Conservation (phyloP, 2,888 invertebrate species). For the Trachelus stipa region DNA sequence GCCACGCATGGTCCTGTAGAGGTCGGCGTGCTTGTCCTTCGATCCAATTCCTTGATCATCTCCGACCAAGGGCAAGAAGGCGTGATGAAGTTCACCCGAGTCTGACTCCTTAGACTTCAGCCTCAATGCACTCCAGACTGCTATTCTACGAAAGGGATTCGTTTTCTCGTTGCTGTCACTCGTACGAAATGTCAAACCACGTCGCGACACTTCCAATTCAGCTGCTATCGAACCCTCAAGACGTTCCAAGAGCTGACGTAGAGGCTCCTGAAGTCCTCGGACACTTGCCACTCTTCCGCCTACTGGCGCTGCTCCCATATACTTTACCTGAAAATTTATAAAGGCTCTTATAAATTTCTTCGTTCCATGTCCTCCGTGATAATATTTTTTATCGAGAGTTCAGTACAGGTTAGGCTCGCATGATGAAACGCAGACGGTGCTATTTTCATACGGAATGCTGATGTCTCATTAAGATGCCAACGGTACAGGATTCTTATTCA, state of each 20-base stretch:
- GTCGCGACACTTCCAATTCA: constrained; percentile 60
- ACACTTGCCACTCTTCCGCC: constrained; percentile 85
- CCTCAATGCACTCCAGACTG: constrained; percentile 93
- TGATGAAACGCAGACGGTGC: not conserved
- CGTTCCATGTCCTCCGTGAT: not conserved
- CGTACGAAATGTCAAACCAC: constrained; percentile 60
- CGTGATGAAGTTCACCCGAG: constrained; percentile 71
- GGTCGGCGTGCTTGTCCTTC: constrained; percentile 71
- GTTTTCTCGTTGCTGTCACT: constrained; percentile 64
- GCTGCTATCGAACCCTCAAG: constrained; percentile 51
- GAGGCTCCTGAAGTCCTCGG: constrained; percentile 83
- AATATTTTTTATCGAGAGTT: not conserved
- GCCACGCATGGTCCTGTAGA: constrained; percentile 65
- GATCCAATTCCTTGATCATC: constrained; percentile 77
- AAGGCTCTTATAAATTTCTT: not conserved
- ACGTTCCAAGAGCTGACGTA: constrained; percentile 66
- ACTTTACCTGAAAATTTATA: constrained; percentile 73
- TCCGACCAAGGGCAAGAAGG: constrained; percentile 80
- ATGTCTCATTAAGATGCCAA: too few relatives aligned
- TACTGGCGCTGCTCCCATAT: constrained; percentile 84
- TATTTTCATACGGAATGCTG: not conserved
- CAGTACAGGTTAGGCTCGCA: not conserved
- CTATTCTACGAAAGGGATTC: constrained; percentile 90
- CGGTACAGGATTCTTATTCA: not conserved
- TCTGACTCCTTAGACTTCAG: constrained; percentile 65